These are phyloP conservation scores for Cinclus cinclus DNA, from an alignment of 2,113 vertebrate genomes.

Conservation along the genomic window DNA sequence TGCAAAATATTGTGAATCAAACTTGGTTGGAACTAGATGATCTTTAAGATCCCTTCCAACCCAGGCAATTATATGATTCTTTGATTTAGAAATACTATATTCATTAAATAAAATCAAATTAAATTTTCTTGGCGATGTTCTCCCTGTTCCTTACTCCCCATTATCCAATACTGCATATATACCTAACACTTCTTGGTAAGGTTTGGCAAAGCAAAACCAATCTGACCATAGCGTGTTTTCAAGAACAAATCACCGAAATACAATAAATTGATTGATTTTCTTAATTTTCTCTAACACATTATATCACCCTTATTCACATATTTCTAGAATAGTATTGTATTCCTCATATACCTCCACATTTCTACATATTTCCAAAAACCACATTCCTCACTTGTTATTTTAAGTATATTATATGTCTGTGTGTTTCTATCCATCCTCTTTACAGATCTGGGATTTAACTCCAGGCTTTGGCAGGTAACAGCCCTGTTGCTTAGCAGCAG, in stretches of 20 bases:
- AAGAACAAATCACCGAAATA: neutral
- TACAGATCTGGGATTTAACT: slow-evolving; percentile 25
- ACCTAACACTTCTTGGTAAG: neutral
- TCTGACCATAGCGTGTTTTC: neutral
- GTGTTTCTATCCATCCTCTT: slow-evolving; percentile 5
- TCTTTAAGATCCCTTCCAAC: neutral
- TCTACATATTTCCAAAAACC: neutral
- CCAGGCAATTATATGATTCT: neutral
- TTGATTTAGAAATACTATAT: neutral
- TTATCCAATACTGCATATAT: neutral
- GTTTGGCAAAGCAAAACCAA: neutral
- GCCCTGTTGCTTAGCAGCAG: slow-evolving; percentile 70
- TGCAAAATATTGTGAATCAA: neutral
- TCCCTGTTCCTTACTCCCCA: neutral
- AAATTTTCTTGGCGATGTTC: neutral
- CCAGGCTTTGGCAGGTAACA: slow-evolving; percentile 34
- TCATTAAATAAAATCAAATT: neutral
- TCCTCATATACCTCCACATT: neutral
- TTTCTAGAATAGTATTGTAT: neutral
- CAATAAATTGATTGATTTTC: neutral
- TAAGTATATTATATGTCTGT: neutral
- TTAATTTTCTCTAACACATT: neutral
- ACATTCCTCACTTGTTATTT: slow-evolving; percentile 8
- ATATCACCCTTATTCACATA: neutral
- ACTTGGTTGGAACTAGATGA: neutral